These are phyloP conservation scores for Pseudanteris insignis DNA, from an alignment of 2,888 invertebrate species.

Conservation along the genomic window DNA sequence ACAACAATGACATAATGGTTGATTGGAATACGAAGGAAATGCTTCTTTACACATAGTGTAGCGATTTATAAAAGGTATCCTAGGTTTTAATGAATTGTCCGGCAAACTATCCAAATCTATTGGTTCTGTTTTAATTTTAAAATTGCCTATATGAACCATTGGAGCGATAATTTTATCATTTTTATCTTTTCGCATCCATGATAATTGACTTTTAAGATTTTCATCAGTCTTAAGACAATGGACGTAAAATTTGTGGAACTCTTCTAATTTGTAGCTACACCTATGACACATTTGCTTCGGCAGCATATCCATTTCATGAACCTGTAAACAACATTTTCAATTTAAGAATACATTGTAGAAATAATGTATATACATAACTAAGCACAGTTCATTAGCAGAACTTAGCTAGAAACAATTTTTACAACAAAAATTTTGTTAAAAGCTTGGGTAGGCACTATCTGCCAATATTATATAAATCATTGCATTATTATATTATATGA, in stretches of 20 bases:
- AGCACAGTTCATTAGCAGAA: too few species aligned
- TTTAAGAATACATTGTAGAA: not conserved
- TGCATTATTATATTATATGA: too few species aligned
- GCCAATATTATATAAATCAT: too few species aligned
- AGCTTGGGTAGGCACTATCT: too few species aligned
- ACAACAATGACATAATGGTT: conserved; percentile 15
- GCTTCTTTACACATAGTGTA: conserved; percentile 6
- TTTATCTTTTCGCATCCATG: conserved; percentile 60
- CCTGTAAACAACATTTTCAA: conserved; percentile 48
- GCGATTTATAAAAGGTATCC: conserved; percentile 8
- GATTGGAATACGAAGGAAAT: conserved; percentile 12
- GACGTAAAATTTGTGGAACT: conserved; percentile 61
- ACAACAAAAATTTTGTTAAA: too few species aligned
- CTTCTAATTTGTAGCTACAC: conserved; percentile 61
- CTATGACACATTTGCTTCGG: conserved; percentile 63
- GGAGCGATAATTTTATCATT: conserved; percentile 51
- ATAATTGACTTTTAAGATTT: conserved; percentile 58
- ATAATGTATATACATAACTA: not conserved
- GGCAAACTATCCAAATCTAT: conserved; percentile 45
- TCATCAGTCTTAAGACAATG: conserved; percentile 58
- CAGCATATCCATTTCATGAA: conserved; percentile 62
- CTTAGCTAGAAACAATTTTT: too few species aligned
- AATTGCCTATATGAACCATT: conserved; percentile 61
- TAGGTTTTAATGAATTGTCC: conserved; percentile 8
- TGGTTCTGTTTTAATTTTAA: conserved; percentile 58